phyloP scores from a whole-genome alignment of 2,113 vertebrate species.

The Micromys minutus region DNA sequence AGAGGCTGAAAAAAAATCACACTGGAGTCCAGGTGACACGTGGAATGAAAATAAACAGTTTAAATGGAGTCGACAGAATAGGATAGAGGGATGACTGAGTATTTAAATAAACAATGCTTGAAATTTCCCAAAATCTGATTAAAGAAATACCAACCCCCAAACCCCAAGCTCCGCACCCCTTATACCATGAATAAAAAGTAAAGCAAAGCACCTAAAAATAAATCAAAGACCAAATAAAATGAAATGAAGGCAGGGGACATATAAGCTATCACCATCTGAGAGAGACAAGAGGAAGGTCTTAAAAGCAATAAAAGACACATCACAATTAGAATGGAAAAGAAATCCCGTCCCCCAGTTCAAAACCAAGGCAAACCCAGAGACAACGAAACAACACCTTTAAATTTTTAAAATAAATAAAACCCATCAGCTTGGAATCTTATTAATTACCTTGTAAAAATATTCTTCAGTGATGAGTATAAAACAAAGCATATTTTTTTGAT shows the following conservation, averaged over 20 bases:
- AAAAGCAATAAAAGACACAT: conserved; percentile 6
- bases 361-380: conserved; percentile 33
- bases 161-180: background rate
- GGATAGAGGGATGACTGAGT: background rate
- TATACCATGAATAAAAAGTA: background rate
- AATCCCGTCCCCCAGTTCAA: background rate
- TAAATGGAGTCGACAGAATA: background rate
- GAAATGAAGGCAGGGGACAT: background rate
- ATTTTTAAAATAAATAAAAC: conserved; percentile 43
- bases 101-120: conserved; percentile 25
- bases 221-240: background rate
- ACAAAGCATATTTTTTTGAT: conserved; percentile 42
- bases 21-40: background rate
- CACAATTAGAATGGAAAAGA: background rate
- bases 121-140: background rate
- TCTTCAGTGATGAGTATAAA: conserved; percentile 56
- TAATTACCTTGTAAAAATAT: conserved; percentile 58
- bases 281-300: background rate
- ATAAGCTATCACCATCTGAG: background rate
- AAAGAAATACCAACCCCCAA: conserved; percentile 33
- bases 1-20: background rate
- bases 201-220: conserved; percentile 20
- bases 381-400: background rate
- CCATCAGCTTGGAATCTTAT: conserved; percentile 47
- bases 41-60: background rate